phyloP scores from a whole-genome alignment of 1,140 invertebrate genomes.

The Telenomus remus region DNA sequence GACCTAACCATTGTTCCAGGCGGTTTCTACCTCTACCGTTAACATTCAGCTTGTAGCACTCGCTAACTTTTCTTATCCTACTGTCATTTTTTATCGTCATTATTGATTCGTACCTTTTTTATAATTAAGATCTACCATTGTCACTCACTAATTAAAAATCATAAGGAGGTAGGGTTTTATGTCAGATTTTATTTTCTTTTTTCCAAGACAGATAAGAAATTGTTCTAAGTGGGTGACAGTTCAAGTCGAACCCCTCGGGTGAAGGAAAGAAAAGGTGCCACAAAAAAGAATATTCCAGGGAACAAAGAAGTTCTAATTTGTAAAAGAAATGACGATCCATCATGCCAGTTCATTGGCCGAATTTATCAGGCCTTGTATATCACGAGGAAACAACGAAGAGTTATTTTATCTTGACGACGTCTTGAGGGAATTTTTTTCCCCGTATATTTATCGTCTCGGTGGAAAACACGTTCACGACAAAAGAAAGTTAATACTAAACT shows the following conservation, averaged over 20 bases:
- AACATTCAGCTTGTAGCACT: constrained; percentile 17
- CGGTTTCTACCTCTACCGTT: constrained; percentile 19
- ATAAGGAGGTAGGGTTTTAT: no score
- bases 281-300: no score
- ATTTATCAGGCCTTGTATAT: constrained; percentile 30
- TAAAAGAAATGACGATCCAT: neutral
- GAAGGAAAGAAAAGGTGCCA: no score
- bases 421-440: constrained; percentile 22
- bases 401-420: constrained; percentile 26
- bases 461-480: constrained; percentile 33
- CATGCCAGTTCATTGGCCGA: constrained; percentile 15
- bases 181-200: neutral
- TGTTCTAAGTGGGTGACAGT: no score
- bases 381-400: constrained; percentile 13
- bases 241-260: no score
- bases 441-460: constrained; percentile 32
- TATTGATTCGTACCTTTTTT: neutral
- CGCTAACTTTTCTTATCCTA: constrained; percentile 13
- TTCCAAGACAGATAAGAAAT: no score
- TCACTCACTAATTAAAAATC: neutral
- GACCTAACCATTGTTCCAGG: constrained; percentile 44
- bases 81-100: neutral
- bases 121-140: neutral
- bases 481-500: no score
- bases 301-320: no score